A percentile compares a stretch with the other conserved stretches of the same genome.
These are phyloP conservation scores for Petrocephalus sullivani DNA, from an alignment of 2,797 vertebrate species.

Conservation along the genomic window DNA sequence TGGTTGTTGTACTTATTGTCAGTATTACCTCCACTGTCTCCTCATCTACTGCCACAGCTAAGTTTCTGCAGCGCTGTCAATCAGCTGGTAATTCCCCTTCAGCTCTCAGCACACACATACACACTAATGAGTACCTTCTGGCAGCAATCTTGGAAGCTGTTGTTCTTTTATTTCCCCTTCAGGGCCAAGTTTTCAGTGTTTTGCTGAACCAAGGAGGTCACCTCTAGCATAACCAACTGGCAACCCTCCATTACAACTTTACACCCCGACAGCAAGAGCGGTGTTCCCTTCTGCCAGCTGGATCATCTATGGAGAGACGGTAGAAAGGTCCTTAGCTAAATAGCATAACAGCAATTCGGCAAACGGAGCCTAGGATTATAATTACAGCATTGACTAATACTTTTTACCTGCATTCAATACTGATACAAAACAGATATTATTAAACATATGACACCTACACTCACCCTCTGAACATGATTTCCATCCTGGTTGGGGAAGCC, in stretches of 20 bases:
- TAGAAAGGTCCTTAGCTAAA: background rate
- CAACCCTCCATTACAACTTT: background rate
- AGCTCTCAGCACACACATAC: background rate
- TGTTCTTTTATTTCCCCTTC: background rate
- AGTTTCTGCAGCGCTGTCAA: background rate
- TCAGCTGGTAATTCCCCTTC: slow-evolving; percentile 13
- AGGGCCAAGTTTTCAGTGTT: background rate
- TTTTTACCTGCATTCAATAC: background rate
- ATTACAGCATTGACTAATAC: no score
- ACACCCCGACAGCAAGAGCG: background rate
- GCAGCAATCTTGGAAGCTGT: background rate
- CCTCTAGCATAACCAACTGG: background rate
- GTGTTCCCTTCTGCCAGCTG: background rate
- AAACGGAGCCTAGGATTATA: background rate
- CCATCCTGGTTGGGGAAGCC: background rate
- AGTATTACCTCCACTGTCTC: background rate
- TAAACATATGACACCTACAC: background rate
- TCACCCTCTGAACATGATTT: background rate
- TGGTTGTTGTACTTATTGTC: background rate
- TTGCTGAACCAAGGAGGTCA: background rate
- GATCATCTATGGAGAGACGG: background rate
- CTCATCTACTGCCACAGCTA: background rate
- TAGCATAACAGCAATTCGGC: background rate
- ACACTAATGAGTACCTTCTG: background rate
- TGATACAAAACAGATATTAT: background rate